Percentiles rank a stretch among this genome's conserved stretches.
These are phyloP conservation scores for Polypterus senegalus DNA, from an alignment of 2,113 vertebrate species.

Conservation along the genomic window DNA sequence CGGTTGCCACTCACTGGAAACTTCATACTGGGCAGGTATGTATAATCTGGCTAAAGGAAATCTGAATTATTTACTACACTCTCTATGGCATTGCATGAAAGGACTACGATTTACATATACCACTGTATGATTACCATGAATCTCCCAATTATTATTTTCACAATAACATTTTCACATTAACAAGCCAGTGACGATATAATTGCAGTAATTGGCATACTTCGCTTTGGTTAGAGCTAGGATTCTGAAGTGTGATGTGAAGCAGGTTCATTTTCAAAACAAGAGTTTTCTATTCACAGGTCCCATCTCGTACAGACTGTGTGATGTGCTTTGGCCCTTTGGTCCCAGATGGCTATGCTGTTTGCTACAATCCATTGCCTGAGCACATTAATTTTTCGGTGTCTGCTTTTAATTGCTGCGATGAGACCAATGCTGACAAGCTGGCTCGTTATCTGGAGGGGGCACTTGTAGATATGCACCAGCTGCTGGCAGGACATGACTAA, in stretches of 20 bases:
- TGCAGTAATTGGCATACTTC: too few species aligned
- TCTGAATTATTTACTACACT: too few species aligned
- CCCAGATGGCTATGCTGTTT: constrained; percentile 65
- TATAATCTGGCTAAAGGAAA: not conserved
- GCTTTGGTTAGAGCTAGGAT: too few species aligned
- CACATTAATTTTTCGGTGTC: constrained; percentile 62
- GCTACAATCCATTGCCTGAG: constrained; percentile 61
- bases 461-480: constrained; percentile 45
- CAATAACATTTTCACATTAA: too few species aligned
- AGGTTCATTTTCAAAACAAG: too few species aligned
- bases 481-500: constrained; percentile 22
- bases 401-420: constrained; percentile 68
- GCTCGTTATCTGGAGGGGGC: constrained; percentile 43
- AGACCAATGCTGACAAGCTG: constrained; percentile 55
- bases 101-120: too few species aligned
- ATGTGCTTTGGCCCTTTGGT: constrained; percentile 70
- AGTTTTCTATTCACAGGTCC: constrained; percentile 36
- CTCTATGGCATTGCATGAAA: too few species aligned
- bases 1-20: constrained; percentile 64
- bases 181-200: too few species aligned
- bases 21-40: constrained; percentile 53
- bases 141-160: too few species aligned
- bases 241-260: too few species aligned
- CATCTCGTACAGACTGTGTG: constrained; percentile 59
- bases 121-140: too few species aligned